Evolutionary conservation across 2,113 vertebrate genomes (phyloP), one percentile per base, ranked within the genome.

Genomic region (Zosterops japonicus): DNA sequence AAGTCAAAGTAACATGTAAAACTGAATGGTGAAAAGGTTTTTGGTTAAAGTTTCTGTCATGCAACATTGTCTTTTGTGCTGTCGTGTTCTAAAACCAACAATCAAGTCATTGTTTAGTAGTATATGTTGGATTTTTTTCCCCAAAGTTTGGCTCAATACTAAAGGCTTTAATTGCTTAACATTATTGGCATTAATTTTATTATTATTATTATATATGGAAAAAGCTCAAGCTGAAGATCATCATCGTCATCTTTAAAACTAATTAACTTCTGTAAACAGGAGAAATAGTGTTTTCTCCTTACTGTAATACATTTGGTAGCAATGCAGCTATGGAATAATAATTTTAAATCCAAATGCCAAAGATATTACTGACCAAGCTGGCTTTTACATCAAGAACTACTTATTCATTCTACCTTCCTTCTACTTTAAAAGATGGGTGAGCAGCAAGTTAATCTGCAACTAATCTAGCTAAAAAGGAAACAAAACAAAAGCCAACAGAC

Each of bases 361-460:
- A 88, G 65, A 72, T 55, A 61, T n/a, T 82, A 74, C 50, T 49
- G 85, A 61, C 39, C 65, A 91, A 84, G 33, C 46, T 95, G 94
- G 56, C 72, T 85, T 93, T 64, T 83, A 81, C 52, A 84, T 72
- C 49, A 50, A 77, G 42, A 88, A 72, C 22, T 42, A 69, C 67
- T 94, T 67, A 83, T 12, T 78, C 5, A 2, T 91, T 87, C 84
- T 75, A 88, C 89, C 60, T 87, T 87, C 64, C 56, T 70, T 63
- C 78, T 84, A 21, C 72, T 89, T 89, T 65, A 69, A 81, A 90
- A 70, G 57, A 96, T 39, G 72, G 69, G 79, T 90, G 87, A 93
- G 61, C 36, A 87, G 72, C 49, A 83, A 87, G 80, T 89, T 96
- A 96, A 95, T 95, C 81, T 96, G 89, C 90, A 94, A 90, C 76